Evolutionary conservation across 2,888 invertebrate species (phyloP).

Genomic region (Trachelus tabidus): DNA sequence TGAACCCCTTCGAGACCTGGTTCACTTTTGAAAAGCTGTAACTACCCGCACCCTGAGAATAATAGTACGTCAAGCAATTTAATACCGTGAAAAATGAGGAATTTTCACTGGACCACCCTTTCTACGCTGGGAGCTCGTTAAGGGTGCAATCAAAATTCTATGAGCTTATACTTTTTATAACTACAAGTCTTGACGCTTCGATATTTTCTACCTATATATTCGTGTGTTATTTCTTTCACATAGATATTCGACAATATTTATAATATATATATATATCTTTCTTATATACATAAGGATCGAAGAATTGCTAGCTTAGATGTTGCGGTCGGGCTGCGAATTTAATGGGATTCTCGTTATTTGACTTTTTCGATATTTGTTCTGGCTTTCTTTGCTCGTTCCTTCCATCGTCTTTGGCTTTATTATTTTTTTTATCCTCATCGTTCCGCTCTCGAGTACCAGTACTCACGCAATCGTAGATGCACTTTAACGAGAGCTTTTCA

Average conservation of each 20-base stretch:
- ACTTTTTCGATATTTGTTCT: not conserved
- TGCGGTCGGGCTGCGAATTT: not conserved
- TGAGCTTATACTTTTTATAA: not conserved
- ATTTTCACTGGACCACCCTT: not conserved
- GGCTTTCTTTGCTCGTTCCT: slow-evolving; percentile 20
- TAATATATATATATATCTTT: not conserved
- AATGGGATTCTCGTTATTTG: not conserved
- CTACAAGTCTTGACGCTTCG: not conserved
- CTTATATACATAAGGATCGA: not conserved
- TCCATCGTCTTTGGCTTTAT: slow-evolving; percentile 3
- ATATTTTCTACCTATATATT: not conserved
- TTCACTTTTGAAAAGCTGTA: not conserved
- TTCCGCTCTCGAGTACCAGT: not conserved
- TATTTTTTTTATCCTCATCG: not conserved
- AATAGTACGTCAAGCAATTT: not conserved
- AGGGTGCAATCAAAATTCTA: not conserved
- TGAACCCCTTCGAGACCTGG: not conserved
- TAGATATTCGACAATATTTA: not conserved
- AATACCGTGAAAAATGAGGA: not conserved
- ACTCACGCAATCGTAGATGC: not conserved
- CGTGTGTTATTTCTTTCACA: too few relatives aligned
- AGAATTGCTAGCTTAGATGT: not conserved
- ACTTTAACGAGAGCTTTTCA: not conserved
- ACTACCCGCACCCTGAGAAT: not conserved
- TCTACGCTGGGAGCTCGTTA: not conserved